Percentiles rank a stretch among this genome's conserved stretches.
Conservation (phyloP, 2,888 invertebrate species). For the Drosophila cracens region DNA sequence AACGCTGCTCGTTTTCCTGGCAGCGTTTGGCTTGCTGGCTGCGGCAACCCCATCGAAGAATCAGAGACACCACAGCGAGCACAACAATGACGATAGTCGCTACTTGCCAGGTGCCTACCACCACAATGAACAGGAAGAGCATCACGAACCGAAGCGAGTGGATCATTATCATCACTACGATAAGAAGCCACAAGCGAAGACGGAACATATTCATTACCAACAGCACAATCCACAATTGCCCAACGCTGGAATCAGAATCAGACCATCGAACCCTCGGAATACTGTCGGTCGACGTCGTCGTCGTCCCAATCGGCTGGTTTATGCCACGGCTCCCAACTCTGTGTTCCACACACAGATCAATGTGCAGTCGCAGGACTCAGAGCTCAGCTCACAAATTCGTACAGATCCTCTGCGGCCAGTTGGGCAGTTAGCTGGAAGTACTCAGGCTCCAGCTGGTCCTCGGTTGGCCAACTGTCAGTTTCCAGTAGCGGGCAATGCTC, state of each 20-base stretch:
- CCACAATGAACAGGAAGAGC: conserved; percentile 56
- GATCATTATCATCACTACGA: conserved; percentile 74
- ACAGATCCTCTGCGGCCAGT: conserved; percentile 27
- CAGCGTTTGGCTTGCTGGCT: conserved; percentile 43
- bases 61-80: conserved; percentile 48
- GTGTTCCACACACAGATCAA: conserved; percentile 79
- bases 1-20: conserved; percentile 45
- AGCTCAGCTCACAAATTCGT: conserved; percentile 55
- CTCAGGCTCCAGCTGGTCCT: conserved; percentile 12
- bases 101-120: conserved; percentile 67
- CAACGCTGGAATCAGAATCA: conserved; percentile 37
- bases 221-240: conserved; percentile 45
- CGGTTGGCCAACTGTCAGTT: conserved; percentile 54
- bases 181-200: conserved; percentile 60
- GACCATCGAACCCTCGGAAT: conserved; percentile 38
- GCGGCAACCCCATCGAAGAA: conserved; percentile 61
- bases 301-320: conserved; percentile 61
- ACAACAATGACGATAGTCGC: conserved; percentile 53
- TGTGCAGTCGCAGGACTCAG: conserved; percentile 75
- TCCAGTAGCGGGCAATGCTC: conserved; percentile 42
- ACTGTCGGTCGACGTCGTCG: conserved; percentile 41
- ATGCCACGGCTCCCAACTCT: conserved; percentile 74
- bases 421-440: conserved; percentile 28
- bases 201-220: conserved; percentile 67
- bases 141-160: conserved; percentile 66